phyloP scores from a whole-genome alignment of 2,888 invertebrate species.

The Mimachlamys varia region DNA sequence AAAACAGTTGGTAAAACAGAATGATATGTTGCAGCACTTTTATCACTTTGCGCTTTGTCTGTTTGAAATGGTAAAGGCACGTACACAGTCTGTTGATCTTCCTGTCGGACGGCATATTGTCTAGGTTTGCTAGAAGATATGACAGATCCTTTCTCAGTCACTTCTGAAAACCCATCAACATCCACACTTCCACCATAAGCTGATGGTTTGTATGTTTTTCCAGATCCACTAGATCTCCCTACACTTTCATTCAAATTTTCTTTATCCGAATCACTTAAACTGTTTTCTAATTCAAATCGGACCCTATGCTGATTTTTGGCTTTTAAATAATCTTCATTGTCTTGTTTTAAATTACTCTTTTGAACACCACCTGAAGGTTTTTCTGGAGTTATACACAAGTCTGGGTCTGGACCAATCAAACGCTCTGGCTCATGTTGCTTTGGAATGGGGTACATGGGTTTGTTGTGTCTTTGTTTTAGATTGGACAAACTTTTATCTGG shows the following conservation, averaged over 20 bases:
- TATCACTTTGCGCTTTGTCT: not conserved
- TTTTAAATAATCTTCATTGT: constrained; percentile 43
- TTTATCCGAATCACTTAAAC: constrained; percentile 44
- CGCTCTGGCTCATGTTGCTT: not conserved
- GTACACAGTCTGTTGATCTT: constrained; percentile 54
- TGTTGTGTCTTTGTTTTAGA: not conserved
- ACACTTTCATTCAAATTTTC: constrained; percentile 40
- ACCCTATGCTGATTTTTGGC: constrained; percentile 54
- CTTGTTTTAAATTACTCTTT: constrained; percentile 47
- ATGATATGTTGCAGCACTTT: not conserved
- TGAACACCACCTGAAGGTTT: constrained; percentile 49
- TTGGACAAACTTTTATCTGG: constrained; percentile 58
- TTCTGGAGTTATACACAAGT: constrained; percentile 70
- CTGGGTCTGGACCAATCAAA: constrained; percentile 63
- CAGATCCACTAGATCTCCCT: constrained; percentile 38
- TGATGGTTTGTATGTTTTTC: constrained; percentile 59
- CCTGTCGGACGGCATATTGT: constrained; percentile 55
- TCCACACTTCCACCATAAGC: constrained; percentile 56
- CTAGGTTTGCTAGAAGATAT: constrained; percentile 51
- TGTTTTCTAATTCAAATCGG: constrained; percentile 66
- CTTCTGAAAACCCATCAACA: constrained; percentile 9
- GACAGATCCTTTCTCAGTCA: not conserved
- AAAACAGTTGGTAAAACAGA: not conserved
- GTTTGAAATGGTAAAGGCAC: constrained; percentile 19
- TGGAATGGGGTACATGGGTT: constrained; percentile 52